These are phyloP conservation scores for Tenodera sinensis DNA, from an alignment of 2,888 invertebrate species.

Conservation along the genomic window DNA sequence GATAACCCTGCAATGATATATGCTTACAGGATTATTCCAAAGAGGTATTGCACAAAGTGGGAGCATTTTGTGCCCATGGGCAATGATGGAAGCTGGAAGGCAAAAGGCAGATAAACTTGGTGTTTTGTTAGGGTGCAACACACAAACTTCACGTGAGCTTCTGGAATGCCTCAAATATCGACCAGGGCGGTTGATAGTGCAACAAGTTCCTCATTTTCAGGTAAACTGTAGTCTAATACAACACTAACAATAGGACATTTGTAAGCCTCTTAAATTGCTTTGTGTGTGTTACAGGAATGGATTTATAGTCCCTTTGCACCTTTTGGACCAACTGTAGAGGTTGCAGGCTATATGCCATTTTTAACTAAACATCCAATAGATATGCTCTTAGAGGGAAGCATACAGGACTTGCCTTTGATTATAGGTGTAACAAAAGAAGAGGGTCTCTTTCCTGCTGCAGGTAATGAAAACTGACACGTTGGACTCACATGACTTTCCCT, in stretches of 20 bases:
- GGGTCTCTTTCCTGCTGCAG: slow-evolving; percentile 40
- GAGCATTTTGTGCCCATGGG: slow-evolving; percentile 60
- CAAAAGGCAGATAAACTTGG: slow-evolving; percentile 61
- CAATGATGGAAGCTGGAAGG: slow-evolving; percentile 53
- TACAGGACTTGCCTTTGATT: slow-evolving; percentile 43
- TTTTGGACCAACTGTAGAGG: slow-evolving; percentile 46
- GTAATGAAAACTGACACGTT: slow-evolving; percentile 30
- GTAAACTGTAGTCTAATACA: slow-evolving; percentile 40
- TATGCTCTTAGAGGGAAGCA: slow-evolving; percentile 40
- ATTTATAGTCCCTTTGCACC: slow-evolving; percentile 39
- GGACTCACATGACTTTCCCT: no score
- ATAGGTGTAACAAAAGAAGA: slow-evolving; percentile 45
- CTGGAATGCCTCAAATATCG: slow-evolving; percentile 61
- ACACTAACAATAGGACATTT: not conserved
- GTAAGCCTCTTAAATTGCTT: not conserved
- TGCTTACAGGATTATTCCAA: slow-evolving; percentile 53
- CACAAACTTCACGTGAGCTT: slow-evolving; percentile 50
- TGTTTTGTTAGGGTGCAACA: slow-evolving; percentile 60
- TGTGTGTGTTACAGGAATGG: slow-evolving; percentile 34
- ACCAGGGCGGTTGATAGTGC: slow-evolving; percentile 58
- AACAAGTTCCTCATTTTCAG: slow-evolving; percentile 55
- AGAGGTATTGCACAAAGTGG: slow-evolving; percentile 70
- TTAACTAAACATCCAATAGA: slow-evolving; percentile 41
- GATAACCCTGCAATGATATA: not conserved
- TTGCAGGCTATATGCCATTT: slow-evolving; percentile 38